Evolutionary conservation across 2,113 vertebrate species (phyloP).

Genomic region (Holacanthus passer): DNA sequence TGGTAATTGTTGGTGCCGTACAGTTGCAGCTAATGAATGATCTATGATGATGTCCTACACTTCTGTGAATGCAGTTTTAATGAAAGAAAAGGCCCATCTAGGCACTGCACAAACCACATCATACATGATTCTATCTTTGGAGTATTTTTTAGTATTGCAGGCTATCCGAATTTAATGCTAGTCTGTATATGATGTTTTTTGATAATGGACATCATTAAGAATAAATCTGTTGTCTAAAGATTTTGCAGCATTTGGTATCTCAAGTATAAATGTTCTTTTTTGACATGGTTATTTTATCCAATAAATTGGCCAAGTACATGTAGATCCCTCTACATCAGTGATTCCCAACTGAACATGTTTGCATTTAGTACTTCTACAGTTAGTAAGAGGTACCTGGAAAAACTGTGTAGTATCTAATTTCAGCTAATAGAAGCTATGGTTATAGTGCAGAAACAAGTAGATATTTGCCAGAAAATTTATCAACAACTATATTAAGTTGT

Average conservation of each 20-base stretch:
- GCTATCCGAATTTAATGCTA: constrained; percentile 13
- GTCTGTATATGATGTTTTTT: constrained; percentile 24
- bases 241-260: not conserved
- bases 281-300: not conserved
- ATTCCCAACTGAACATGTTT: not conserved
- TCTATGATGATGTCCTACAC: constrained; percentile 13
- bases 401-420: not conserved
- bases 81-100: constrained; percentile 14
- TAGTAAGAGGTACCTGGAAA: not conserved
- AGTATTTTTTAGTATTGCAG: not conserved
- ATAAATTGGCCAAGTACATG: not conserved
- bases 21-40: constrained; percentile 35
- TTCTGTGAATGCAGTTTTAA: constrained; percentile 30
- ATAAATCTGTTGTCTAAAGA: not conserved
- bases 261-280: not conserved
- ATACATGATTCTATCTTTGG: not conserved
- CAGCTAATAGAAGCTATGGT: not conserved
- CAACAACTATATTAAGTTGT: not conserved
- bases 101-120: constrained; percentile 8
- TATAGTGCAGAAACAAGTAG: not conserved
- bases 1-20: constrained; percentile 35
- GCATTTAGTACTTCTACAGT: too few species aligned
- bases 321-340: not conserved
- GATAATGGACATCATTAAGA: constrained; percentile 9
- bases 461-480: not conserved